phyloP scores from a whole-genome alignment of 2,797 vertebrate genomes.

The Sebastes taczanowskii region DNA sequence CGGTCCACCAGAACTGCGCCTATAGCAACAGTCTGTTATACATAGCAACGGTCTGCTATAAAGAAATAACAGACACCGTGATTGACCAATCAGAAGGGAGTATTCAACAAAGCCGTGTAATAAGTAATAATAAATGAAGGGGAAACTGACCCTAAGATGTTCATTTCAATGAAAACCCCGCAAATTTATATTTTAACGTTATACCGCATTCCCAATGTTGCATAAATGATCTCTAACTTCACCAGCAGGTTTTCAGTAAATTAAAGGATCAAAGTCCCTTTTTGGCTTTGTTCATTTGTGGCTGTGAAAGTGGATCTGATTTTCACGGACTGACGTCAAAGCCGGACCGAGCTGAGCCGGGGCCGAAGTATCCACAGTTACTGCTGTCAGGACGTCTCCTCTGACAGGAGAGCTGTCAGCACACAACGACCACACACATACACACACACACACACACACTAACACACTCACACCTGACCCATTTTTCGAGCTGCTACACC shows the following conservation, averaged over 20 bases:
- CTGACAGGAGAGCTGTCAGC: conserved; percentile 39
- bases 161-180: neutral
- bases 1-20: too few species aligned
- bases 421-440: conserved; percentile 18
- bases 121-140: neutral
- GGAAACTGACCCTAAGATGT: neutral
- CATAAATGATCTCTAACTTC: neutral
- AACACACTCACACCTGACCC: conserved; percentile 63
- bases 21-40: too few species aligned
- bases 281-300: neutral
- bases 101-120: too few species aligned
- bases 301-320: conserved; percentile 19
- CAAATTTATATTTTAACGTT: neutral
- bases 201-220: neutral
- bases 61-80: too few species aligned
- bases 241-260: neutral
- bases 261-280: neutral
- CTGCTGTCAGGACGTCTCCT: conserved; percentile 42
- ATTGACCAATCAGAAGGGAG: too few species aligned
- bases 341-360: neutral
- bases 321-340: conserved; percentile 30
- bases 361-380: conserved; percentile 19
- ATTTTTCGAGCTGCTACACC: conserved; percentile 50
- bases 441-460: neutral
- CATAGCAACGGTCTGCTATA: too few species aligned